A percentile compares a stretch with the other conserved stretches of the same genome.
These are phyloP conservation scores for Eurystomus glaucurus DNA, from an alignment of 2,797 vertebrate species.

Conservation along the genomic window DNA sequence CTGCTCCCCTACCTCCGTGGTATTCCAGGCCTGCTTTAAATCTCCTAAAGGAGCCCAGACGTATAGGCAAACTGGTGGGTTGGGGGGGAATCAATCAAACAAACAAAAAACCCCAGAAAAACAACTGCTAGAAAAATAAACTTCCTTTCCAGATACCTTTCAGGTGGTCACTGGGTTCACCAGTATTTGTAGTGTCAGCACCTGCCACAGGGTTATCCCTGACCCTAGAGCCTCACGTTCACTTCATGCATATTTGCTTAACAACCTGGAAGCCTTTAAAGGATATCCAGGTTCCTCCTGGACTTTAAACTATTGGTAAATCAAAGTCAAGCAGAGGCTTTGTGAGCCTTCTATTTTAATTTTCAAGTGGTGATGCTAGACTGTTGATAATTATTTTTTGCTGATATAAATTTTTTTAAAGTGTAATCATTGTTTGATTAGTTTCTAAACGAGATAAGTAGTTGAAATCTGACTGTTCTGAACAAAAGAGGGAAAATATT, in stretches of 20 bases:
- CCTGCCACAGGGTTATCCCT: neutral
- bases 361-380: neutral
- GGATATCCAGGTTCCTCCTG: neutral
- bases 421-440: neutral
- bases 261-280: neutral
- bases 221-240: neutral
- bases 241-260: neutral
- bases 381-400: neutral
- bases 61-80: neutral
- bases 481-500: neutral
- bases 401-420: neutral
- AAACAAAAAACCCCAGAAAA: neutral
- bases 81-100: neutral
- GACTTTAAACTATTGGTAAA: neutral
- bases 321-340: neutral
- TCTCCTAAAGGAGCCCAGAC: neutral
- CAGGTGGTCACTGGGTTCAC: neutral
- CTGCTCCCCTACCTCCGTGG: neutral
- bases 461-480: neutral
- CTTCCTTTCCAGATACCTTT: neutral
- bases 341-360: neutral
- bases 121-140: neutral
- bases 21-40: neutral
- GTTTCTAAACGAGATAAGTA: neutral
- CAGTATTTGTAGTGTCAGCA: neutral